Evolutionary conservation across 2,888 invertebrate genomes (phyloP), one percentile per base, ranked within the genome.

Genomic region (Mythimna vitellina): DNA sequence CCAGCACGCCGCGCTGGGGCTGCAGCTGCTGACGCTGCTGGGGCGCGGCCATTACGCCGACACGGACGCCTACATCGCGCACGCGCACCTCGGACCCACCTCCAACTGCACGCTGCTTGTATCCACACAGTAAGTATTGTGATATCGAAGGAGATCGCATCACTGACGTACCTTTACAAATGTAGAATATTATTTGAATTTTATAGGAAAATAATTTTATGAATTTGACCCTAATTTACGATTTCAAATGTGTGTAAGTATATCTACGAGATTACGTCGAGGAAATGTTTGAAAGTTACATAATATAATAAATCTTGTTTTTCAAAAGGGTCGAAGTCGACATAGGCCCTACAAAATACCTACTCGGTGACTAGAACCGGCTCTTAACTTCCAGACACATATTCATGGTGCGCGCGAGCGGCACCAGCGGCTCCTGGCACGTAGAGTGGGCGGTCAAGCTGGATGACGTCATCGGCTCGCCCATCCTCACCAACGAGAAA

Each of bases 371-470:
- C 29, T 29, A 29, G 2, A 29, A 29, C 29, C 29, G 29, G 29
- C 29, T 29, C 29, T 29, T 7, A 20, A 42, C 1, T 17, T 0
- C 5, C 91, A 98, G 98, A 84, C 97, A 98, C 89, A 96, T 98
- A 70, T 97, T 98, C 90, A 95, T 98, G 89, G 96, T 98, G 74
- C 97, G 98, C 82, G 97, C 98, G 84, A 97, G 97, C 83, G 86
- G 96, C 96, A 83, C 88, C 6, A 97, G 97, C 63, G 97, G 97
- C 53, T 96, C 97, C 12, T 98, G 98, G 97, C 97, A 97, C 85
- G 96, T 98, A 42, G 98, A 98, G 91, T 98, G 98, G 98, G 96
- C 96, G 51, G 96, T 98, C 32, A 97, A 97, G 74, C 96, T 98
- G 65, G 97, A 98, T 88, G 97, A 98, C 86, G 96, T 98, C 66